Evolutionary conservation across 2,797 vertebrate genomes (phyloP), one percentile per base, ranked within the genome.

Genomic region (Lophotriccus pileatus): DNA sequence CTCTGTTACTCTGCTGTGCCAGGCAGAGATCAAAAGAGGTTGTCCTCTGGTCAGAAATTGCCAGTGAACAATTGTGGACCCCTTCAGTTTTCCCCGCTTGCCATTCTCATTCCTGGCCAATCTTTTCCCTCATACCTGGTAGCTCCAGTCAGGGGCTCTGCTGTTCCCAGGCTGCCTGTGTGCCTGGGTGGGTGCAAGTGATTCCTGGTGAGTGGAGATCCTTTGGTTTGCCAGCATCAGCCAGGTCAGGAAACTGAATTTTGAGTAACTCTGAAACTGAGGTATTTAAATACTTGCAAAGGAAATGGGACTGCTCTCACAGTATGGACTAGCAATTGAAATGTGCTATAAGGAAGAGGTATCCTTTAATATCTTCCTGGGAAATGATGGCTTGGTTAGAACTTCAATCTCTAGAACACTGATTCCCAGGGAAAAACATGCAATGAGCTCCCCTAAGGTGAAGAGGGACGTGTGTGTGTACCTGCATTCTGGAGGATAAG

Each of bases 401-500:
- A 30, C 55, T 90, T 93, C 77, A 69, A 55, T 92, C 84, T 94
- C 84, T 75, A 79, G 43, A 84, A 78, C 43, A 55, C 28, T 52
- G 90, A 83, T 80, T 94, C 75, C 79, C 36, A 63, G 62, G 69
- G 58, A 76, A 90, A 81, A 85, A 52, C 1, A 21, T 72, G 46
- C 58, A 75, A 14, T 84, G 92, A 93, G 88, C 79, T 94, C 47
- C 68, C 50, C 78, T 56, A 91, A 96, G 94, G 94, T 66, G 66
- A 63, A 78, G 58, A 88, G 87, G 55, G 87, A 74, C 25, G 14
- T 63, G n/a, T 68, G 73, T 94, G 84, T 87, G 56, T 88, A 96
- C 91, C 87, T 97, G 92, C 47, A 70, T 93, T 92, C 80, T 91
- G 84, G 47, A 92, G 94, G 89, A 93, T 95, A 93, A 88, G 76